These are phyloP conservation scores for Ammodytes marinus DNA, from an alignment of 2,113 vertebrate genomes.

Conservation along the genomic window DNA sequence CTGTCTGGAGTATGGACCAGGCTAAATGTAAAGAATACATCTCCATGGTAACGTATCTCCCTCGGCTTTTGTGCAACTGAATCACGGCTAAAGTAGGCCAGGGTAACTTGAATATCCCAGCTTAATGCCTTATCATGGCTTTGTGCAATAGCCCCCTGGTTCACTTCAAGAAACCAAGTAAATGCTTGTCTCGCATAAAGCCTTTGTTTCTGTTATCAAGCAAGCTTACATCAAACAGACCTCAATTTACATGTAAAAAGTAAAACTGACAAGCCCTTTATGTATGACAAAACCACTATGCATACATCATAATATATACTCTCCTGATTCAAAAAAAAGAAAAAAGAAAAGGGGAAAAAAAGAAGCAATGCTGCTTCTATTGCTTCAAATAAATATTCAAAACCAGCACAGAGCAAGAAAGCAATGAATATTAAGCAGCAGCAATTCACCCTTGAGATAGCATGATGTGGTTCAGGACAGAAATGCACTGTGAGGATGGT, in stretches of 20 bases:
- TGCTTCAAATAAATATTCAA: constrained; percentile 54
- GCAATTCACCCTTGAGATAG: constrained; percentile 36
- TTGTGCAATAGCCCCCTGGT: background rate
- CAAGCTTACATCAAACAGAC: background rate
- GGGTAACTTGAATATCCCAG: no score
- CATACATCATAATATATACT: background rate
- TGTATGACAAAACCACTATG: background rate
- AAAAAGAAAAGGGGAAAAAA: background rate
- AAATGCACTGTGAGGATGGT: background rate
- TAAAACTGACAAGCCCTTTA: background rate
- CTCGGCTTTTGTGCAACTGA: no score
- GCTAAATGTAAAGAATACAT: no score
- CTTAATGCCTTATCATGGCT: no score
- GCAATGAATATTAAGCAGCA: constrained; percentile 62
- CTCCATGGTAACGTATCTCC: no score
- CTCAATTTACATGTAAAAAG: background rate
- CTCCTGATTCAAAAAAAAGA: background rate
- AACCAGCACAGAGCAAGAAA: background rate
- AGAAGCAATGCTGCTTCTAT: constrained; percentile 4
- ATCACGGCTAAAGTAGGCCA: no score
- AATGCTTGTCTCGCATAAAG: no score
- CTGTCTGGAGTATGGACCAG: no score
- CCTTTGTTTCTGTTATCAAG: background rate
- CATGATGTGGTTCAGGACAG: constrained; percentile 29
- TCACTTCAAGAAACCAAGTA: background rate